phyloP scores from a whole-genome alignment of 2,797 vertebrate genomes.

The Staurois parvus region DNA sequence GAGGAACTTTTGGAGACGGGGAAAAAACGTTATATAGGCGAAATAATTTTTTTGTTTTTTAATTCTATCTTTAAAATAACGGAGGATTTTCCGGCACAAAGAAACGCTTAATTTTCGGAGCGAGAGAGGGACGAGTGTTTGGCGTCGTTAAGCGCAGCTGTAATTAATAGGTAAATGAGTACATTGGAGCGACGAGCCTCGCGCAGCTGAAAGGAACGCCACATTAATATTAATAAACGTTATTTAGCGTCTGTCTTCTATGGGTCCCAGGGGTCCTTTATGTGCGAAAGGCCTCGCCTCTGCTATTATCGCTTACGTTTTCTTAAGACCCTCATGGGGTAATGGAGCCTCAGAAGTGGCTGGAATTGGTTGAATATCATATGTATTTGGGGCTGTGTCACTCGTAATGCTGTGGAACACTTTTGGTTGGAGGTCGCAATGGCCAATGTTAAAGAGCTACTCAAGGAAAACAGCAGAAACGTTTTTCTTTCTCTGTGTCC shows the following conservation, averaged over 20 bases:
- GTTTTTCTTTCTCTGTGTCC: no score
- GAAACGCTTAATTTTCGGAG: background rate
- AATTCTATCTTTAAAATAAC: background rate
- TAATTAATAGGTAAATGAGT: conserved; percentile 47
- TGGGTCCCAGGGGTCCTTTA: background rate
- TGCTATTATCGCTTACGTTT: background rate
- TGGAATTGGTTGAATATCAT: background rate
- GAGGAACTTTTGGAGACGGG: background rate
- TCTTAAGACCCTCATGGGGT: background rate
- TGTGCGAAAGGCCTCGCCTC: background rate
- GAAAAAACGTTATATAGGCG: background rate
- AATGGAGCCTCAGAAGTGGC: background rate
- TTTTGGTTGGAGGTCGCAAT: no score
- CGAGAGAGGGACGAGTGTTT: background rate
- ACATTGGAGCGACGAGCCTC: background rate
- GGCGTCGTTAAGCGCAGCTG: background rate
- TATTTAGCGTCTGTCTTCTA: conserved; percentile 14
- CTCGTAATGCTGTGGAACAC: no score
- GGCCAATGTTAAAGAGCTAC: no score
- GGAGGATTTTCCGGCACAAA: background rate
- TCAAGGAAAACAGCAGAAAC: no score
- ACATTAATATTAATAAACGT: conserved; percentile 38
- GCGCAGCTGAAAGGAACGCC: background rate
- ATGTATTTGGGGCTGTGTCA: background rate
- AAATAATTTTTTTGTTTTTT: background rate